These are phyloP conservation scores for Falco peregrinus DNA, from an alignment of 2,797 vertebrate genomes.

Conservation along the genomic window DNA sequence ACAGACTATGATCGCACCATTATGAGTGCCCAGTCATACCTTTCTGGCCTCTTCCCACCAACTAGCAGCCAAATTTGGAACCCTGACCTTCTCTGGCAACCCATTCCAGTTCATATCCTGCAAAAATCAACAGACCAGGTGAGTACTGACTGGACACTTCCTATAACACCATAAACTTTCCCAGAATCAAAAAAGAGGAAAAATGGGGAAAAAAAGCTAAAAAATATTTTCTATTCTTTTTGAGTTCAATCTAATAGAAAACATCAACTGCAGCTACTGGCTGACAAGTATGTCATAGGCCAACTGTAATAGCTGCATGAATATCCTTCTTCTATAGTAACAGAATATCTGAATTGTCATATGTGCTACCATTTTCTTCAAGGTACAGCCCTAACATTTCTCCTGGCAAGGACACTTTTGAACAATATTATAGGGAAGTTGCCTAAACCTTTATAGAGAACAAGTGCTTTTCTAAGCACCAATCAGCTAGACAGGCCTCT, in stretches of 20 bases:
- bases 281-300: background rate
- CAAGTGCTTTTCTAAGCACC: background rate
- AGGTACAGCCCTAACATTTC: background rate
- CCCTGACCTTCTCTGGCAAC: conserved; percentile 76
- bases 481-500: background rate
- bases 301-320: background rate
- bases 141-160: conserved; percentile 33
- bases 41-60: conserved; percentile 79
- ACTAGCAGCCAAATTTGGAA: conserved; percentile 73
- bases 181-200: background rate
- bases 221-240: background rate
- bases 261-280: background rate
- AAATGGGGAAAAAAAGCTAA: background rate
- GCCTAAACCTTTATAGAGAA: background rate
- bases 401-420: background rate
- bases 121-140: conserved; percentile 69
- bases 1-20: conserved; percentile 80
- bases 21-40: conserved; percentile 79
- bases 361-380: background rate
- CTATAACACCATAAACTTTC: background rate
- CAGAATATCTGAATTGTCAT: background rate
- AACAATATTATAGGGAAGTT: background rate
- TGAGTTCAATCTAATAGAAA: background rate
- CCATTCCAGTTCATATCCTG: conserved; percentile 77
- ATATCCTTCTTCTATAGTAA: background rate